Evolutionary conservation across 2,797 vertebrate genomes (phyloP), one percentile per base, ranked within the genome.

Genomic region (Melanogrammus aeglefinus): DNA sequence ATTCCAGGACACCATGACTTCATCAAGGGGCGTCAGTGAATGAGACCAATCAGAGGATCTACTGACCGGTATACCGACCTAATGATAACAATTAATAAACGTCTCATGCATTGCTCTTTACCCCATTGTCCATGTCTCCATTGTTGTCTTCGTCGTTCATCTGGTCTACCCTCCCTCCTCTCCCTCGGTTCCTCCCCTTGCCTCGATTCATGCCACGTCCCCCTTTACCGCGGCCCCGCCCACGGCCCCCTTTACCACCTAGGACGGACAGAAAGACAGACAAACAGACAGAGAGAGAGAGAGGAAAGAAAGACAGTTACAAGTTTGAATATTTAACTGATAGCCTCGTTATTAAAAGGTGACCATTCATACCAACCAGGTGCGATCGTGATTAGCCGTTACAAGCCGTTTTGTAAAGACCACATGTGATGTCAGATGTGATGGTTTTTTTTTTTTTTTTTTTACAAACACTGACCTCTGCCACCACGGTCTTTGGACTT

Each of bases 101-200:
- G 7, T 35, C 14, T 73, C 18, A 36, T 35, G 72, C 6, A 7
- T 9, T 2, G 71, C 33, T 70, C 78, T 93, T 94, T 84, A 99
- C 96, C 83, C 95, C 96, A 75, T 96, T 93, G 88, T 99, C 97
- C 2, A 98, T 95, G 0, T 99, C 97, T 1, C 96, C 96, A 35
- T 93, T 95, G 85, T 96, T 95, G 0, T 98, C 97, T 0, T 98
- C 96, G 0, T 98, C 96, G 0, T 95, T 94, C 80, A 94, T 91
- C 5, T 93, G 94, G 0, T 95, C 94, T 1, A 94, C 94, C 16
- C 95, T 89, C 76, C 96, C 95, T 77, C 94, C 83, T 83, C 89
- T 89, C 29, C 86, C 57, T 24, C 57, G 57, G 57, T 63, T 63
- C 8, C 57, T 63, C 6, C 57, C 57, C 57, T 63, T 63, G 21